phyloP scores from a whole-genome alignment of 2,797 vertebrate genomes.

The Siniperca undulata region DNA sequence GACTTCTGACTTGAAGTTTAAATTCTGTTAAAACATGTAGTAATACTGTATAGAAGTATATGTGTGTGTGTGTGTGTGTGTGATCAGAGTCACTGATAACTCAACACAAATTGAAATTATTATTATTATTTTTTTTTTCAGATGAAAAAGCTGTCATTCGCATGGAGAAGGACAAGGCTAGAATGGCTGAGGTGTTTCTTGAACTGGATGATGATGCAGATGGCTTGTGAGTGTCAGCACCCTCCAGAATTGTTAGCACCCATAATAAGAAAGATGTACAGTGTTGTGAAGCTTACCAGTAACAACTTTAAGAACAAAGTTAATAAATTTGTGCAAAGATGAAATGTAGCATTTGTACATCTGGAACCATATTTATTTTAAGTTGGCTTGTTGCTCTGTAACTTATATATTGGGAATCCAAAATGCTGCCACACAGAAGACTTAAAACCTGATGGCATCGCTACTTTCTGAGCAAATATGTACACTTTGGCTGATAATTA shows the following conservation, averaged over 20 bases:
- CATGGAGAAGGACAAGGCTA: conserved; percentile 84
- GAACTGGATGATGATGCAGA: conserved; percentile 90
- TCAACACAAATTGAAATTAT: neutral
- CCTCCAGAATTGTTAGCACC: conserved; percentile 1
- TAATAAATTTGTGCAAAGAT: neutral
- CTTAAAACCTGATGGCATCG: neutral
- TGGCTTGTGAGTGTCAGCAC: conserved; percentile 86
- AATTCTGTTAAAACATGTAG: neutral
- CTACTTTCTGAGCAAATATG: neutral
- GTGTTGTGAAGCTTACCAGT: neutral
- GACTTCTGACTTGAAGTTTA: neutral
- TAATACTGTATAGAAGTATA: neutral
- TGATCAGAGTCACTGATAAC: neutral
- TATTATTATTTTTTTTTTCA: conserved; percentile 63
- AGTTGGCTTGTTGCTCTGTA: neutral
- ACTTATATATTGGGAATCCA: neutral
- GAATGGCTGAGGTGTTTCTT: conserved; percentile 86
- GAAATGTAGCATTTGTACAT: neutral
- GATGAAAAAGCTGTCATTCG: conserved; percentile 86
- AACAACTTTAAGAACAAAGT: neutral
- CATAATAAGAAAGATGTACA: neutral
- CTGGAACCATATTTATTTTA: neutral
- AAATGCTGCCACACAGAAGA: neutral
- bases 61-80: too few species aligned
- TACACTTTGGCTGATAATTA: neutral